Conservation (phyloP, 2,113 vertebrate genomes). For the Empidonax alnorum region DNA sequence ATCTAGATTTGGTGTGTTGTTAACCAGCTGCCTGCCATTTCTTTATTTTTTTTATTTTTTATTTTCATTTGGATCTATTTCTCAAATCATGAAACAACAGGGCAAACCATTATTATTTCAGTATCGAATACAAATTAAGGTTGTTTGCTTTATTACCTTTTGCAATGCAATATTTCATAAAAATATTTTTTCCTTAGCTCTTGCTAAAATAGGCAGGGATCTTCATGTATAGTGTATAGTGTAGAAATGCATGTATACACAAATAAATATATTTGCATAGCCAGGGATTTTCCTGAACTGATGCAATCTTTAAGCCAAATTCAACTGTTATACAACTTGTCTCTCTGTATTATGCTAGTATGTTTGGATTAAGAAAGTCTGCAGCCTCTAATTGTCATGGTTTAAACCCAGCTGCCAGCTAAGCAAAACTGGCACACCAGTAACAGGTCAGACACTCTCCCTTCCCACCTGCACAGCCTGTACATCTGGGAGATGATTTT, state of each 20-base stretch:
- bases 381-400: background rate
- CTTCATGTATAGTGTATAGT: background rate
- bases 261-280: background rate
- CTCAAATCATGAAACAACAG: background rate
- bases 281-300: background rate
- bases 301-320: background rate
- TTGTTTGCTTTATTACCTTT: background rate
- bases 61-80: background rate
- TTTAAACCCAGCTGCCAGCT: background rate
- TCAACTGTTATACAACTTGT: background rate
- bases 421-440: background rate
- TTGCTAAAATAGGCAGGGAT: background rate
- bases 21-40: background rate
- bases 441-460: background rate
- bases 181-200: background rate
- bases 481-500: background rate
- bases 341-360: background rate
- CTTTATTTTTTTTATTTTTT: background rate
- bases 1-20: background rate
- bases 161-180: background rate
- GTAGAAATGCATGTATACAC: background rate
- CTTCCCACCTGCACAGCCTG: background rate
- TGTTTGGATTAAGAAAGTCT: slow-evolving; percentile 1
- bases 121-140: background rate
- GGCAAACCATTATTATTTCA: background rate